A percentile compares a stretch with the other conserved stretches of the same genome.
Conservation (phyloP, 2,113 vertebrate species). For the Peucedramus taeniatus region DNA sequence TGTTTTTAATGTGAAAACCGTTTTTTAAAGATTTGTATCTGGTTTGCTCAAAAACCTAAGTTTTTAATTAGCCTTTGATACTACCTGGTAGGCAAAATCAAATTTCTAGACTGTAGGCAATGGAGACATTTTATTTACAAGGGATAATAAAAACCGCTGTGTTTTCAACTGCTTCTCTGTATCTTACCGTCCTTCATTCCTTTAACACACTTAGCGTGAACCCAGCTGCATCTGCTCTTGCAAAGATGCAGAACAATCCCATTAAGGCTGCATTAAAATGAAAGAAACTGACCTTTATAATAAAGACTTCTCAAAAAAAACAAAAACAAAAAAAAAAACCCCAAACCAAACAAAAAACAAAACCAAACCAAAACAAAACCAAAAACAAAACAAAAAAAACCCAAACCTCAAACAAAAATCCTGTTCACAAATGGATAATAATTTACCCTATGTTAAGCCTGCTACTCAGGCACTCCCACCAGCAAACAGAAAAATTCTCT, state of each 20-base stretch:
- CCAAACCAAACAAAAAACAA: no score
- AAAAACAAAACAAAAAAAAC: conserved; percentile 2
- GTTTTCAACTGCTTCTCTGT: not conserved
- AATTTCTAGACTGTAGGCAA: conserved; percentile 23
- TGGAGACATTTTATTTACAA: conserved; percentile 19
- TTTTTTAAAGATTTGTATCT: not conserved
- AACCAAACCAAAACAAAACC: no score
- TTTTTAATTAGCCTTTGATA: conserved; percentile 5
- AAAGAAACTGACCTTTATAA: conserved; percentile 69
- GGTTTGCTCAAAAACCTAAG: not conserved
- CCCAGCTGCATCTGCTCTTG: conserved; percentile 9
- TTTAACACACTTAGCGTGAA: conserved; percentile 39
- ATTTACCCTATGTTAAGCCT: conserved; percentile 71
- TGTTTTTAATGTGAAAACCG: not conserved
- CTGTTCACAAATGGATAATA: conserved; percentile 64
- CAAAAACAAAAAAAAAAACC: conserved; percentile 30
- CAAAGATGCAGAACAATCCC: conserved; percentile 9
- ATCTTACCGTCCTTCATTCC: conserved; percentile 1
- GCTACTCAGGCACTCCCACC: conserved; percentile 61
- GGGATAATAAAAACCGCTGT: conserved; percentile 16
- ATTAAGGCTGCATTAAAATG: conserved; percentile 25
- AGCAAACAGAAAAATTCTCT: conserved; percentile 62
- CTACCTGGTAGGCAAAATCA: conserved; percentile 4
- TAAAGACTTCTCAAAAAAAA: conserved; percentile 61
- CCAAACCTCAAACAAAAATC: conserved; percentile 50